Percentiles rank a stretch among this genome's conserved stretches.
Conservation (phyloP, 1,140 invertebrate genomes). For the Bombus cullumanus region DNA sequence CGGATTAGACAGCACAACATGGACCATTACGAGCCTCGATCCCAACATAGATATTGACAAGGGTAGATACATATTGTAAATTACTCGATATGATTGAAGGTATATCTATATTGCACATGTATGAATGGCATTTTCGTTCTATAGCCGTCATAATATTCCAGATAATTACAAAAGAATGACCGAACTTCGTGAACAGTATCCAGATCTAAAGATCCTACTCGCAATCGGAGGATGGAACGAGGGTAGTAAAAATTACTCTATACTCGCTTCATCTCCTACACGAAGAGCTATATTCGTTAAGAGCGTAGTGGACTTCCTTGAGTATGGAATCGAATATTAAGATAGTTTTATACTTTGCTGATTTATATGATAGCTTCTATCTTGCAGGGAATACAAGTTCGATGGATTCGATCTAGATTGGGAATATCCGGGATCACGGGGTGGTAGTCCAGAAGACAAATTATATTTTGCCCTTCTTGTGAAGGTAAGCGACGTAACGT, state of each 20-base stretch:
- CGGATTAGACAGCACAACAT: constrained; percentile 86
- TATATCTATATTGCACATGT: background rate
- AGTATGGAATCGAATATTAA: constrained; percentile 77
- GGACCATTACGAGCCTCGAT: constrained; percentile 87
- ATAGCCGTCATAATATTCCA: background rate
- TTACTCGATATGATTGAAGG: constrained; percentile 9
- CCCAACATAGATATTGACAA: constrained; percentile 90
- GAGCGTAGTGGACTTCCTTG: constrained; percentile 86
- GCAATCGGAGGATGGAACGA: constrained; percentile 96
- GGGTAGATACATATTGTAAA: constrained; percentile 81
- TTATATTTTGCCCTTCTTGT: constrained; percentile 90
- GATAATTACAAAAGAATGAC: constrained; percentile 87
- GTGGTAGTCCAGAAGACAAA: constrained; percentile 89
- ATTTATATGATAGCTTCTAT: background rate
- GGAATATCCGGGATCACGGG: constrained; percentile 91
- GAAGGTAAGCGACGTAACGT: constrained; percentile 17
- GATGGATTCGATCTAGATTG: constrained; percentile 92
- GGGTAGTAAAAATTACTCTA: constrained; percentile 91
- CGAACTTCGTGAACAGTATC: constrained; percentile 86
- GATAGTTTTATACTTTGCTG: background rate
- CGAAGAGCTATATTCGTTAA: constrained; percentile 86
- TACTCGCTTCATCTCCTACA: constrained; percentile 85
- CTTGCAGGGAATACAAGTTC: constrained; percentile 88
- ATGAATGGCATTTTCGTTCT: background rate
- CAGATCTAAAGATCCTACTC: constrained; percentile 89